phyloP scores from a whole-genome alignment of 92 coral and sea anemone species.

The Heteractis magnifica region DNA sequence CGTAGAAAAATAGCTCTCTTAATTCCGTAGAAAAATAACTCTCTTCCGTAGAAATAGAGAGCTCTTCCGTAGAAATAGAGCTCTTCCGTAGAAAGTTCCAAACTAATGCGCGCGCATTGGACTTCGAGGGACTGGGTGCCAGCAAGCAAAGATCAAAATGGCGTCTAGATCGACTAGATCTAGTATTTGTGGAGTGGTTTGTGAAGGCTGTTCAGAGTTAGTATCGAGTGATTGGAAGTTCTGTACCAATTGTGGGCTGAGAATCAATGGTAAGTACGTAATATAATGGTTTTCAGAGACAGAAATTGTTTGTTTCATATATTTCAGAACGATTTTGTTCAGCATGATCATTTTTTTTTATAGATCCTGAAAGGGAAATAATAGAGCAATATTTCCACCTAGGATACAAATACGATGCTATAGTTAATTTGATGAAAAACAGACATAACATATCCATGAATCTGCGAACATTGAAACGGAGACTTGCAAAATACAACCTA shows the following conservation, averaged over 20 bases:
- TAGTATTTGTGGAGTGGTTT: not conserved
- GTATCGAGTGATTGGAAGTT: slow-evolving; percentile 11
- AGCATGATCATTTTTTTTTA: not conserved
- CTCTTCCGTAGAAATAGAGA: not conserved
- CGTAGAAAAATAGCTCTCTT: not conserved
- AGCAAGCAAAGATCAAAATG: slow-evolving; percentile 8
- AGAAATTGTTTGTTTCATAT: not conserved
- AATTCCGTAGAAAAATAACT: too few relatives aligned
- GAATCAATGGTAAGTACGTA: slow-evolving; percentile 17
- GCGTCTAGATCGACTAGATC: slow-evolving; percentile 11
- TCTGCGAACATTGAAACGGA: slow-evolving; percentile 57
- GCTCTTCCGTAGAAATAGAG: not conserved
- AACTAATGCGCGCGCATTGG: slow-evolving; percentile 16
- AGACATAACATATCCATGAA: slow-evolving; percentile 7
- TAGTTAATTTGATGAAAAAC: not conserved
- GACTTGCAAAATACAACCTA: slow-evolving; percentile 42
- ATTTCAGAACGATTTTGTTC: not conserved
- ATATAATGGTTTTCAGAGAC: slow-evolving; percentile 12
- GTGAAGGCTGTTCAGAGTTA: slow-evolving; percentile 2
- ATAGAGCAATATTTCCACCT: slow-evolving; percentile 51
- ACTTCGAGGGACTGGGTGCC: slow-evolving; percentile 10
- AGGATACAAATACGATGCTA: slow-evolving; percentile 35
- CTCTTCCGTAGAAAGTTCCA: slow-evolving; percentile 8
- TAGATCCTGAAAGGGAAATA: slow-evolving; percentile 2
- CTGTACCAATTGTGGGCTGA: slow-evolving; percentile 24